These are phyloP conservation scores for Cebus imitator DNA, from an alignment of 2,113 vertebrate genomes.

Conservation along the genomic window DNA sequence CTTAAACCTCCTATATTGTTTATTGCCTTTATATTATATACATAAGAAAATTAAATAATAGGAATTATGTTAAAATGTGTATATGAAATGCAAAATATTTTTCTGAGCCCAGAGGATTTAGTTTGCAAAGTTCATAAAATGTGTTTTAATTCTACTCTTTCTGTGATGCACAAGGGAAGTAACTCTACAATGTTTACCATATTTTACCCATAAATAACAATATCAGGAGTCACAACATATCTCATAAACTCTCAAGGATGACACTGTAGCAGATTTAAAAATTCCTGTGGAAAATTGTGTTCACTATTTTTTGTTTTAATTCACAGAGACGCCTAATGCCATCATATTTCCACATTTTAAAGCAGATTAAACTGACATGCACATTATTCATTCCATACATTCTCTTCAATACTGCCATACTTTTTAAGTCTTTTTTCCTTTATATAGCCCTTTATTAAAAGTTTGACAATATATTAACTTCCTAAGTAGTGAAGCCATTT, in stretches of 20 bases:
- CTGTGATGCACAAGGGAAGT: conserved; percentile 42
- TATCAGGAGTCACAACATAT: not conserved
- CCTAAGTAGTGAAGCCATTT: conserved; percentile 65
- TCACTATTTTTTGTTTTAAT: conserved; percentile 23
- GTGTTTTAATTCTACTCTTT: conserved; percentile 34
- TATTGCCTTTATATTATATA: not conserved
- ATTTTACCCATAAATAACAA: conserved; percentile 42
- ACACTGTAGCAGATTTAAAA: conserved; percentile 46
- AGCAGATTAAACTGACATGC: conserved; percentile 45
- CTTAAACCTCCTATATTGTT: conserved; percentile 20
- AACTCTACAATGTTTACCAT: conserved; percentile 22
- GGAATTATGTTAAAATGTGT: conserved; percentile 35
- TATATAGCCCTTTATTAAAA: conserved; percentile 67
- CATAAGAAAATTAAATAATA: conserved; percentile 59
- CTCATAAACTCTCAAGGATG: conserved; percentile 19
- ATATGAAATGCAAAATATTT: conserved; percentile 31
- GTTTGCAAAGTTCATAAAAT: conserved; percentile 60
- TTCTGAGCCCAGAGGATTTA: conserved; percentile 19
- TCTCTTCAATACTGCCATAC: conserved; percentile 53
- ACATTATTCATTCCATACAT: conserved; percentile 52
- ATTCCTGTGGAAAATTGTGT: conserved; percentile 35
- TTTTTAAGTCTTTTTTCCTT: conserved; percentile 56
- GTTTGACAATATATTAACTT: conserved; percentile 72
- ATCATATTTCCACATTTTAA: conserved; percentile 32
- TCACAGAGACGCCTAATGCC: conserved; percentile 50